Base-by-base conservation (phyloP, 2,888 invertebrate genomes). In the Lycia hirtaria region DNA sequence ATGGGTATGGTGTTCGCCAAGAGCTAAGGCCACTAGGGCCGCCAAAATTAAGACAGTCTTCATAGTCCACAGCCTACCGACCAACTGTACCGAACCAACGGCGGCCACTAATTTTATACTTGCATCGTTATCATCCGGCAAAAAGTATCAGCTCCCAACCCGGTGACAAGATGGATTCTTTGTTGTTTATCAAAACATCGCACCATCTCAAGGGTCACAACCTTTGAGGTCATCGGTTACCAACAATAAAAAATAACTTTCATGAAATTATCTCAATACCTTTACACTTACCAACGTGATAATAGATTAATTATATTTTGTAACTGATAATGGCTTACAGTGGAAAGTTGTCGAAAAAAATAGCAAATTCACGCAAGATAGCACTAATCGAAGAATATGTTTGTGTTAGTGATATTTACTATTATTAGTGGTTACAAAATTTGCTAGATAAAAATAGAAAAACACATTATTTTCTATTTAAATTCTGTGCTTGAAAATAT, bases 31-130 rank as follows among this genome's bases (percentile, higher is more conserved):
- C 65, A 87, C 75, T 24, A 90, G 73, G 67, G 82, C 82, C 47
- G 87, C 83, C 52, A 93, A 72, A 57, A 89, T 75, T 64, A 92
- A 61, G 80, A 90, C 85, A 83, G 90, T 87, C 87, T 88, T 92
- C 93, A 91, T 92, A 68, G 72, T 87, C 67, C 66, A 69, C 73
- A 70, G 73, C 65, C 64, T 68, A 71, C 73, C 74, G 77, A 77
- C 64, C 75, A 83, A 88, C 87, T 88, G 88, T 88, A 56, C 75
- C 60, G 52, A 26, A 28, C 50, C 53, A 48, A 28, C 4, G 12
- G 9, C 1, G 4, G 14, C 10, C 15, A 14, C 20, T 33, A 22
- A 14, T 69, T 78, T 69, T 81, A 78, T 78, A 79, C 62, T 1
- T 37, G 12, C 10, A 10, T 45, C 53, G 38, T 60, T 60, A 65